Conservation (phyloP, 2,888 invertebrate species). For the Cephus runcator region DNA sequence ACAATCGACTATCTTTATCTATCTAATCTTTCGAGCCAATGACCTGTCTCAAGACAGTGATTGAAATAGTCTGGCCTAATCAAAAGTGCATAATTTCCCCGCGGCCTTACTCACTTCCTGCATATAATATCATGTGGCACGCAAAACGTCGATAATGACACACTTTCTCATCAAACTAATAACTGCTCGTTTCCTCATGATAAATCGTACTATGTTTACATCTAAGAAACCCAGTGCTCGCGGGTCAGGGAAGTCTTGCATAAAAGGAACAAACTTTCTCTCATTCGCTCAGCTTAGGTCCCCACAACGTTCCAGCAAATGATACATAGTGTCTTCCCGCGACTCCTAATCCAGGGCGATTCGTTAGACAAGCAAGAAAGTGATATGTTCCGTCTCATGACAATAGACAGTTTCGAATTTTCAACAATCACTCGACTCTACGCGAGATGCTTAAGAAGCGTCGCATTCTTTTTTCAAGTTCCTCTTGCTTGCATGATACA, state of each 20-base stretch:
- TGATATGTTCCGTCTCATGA: not conserved
- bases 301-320: not conserved
- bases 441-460: not conserved
- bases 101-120: not conserved
- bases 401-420: not conserved
- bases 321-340: not conserved
- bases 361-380: not conserved
- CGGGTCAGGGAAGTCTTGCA: not conserved
- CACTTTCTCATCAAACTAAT: not conserved
- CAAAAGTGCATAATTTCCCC: not conserved
- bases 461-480: not conserved
- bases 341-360: not conserved
- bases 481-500: not conserved
- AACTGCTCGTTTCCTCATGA: not conserved
- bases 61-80: not conserved
- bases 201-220: not conserved
- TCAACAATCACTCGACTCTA: not conserved
- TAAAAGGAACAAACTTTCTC: not conserved
- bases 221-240: not conserved
- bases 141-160: not conserved
- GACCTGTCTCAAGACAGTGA: not conserved
- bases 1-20: not conserved
- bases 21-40: not conserved
- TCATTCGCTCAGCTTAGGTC: not conserved
- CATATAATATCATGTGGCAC: not conserved